Evolutionary conservation across 2,797 vertebrate genomes (phyloP).

Genomic region (Myoxocephalus aenaeus): DNA sequence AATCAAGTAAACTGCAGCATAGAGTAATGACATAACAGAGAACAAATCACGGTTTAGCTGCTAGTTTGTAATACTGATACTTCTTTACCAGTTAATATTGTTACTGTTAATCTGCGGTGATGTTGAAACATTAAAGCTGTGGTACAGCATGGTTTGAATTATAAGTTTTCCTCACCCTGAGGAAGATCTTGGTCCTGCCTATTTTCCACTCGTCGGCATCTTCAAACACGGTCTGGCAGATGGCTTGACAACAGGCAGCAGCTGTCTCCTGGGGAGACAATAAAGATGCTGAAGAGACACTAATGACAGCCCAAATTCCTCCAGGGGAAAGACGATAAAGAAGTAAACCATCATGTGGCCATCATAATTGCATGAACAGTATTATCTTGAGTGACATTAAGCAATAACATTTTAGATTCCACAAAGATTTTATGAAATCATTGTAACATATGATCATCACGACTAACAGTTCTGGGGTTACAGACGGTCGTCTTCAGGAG

Average conservation of each 20-base stretch:
- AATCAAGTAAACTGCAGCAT: neutral
- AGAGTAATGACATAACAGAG: neutral
- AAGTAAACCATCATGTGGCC: slow-evolving; percentile 7
- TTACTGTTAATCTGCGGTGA: neutral
- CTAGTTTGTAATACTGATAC: neutral
- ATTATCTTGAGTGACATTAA: neutral
- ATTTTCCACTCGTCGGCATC: slow-evolving; percentile 88
- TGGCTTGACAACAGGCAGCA: slow-evolving; percentile 83
- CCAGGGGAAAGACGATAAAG: neutral
- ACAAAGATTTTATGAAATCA: neutral
- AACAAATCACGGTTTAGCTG: neutral
- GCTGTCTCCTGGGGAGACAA: slow-evolving; percentile 67
- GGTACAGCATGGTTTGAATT: neutral
- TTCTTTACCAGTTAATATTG: neutral
- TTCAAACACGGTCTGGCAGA: slow-evolving; percentile 83
- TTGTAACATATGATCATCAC: neutral
- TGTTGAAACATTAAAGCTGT: neutral
- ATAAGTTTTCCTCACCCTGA: slow-evolving; percentile 85
- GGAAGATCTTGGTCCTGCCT: slow-evolving; percentile 93
- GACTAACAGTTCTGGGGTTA: slow-evolving; percentile 77
- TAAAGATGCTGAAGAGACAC: slow-evolving; percentile 26
- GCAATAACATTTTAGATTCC: neutral
- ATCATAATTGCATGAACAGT: neutral
- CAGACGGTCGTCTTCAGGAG: slow-evolving; percentile 82
- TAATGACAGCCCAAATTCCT: neutral